Evolutionary conservation across 2,888 invertebrate genomes (phyloP), one percentile per base, ranked within the genome.

Genomic region (Galerucella nymphaeae): DNA sequence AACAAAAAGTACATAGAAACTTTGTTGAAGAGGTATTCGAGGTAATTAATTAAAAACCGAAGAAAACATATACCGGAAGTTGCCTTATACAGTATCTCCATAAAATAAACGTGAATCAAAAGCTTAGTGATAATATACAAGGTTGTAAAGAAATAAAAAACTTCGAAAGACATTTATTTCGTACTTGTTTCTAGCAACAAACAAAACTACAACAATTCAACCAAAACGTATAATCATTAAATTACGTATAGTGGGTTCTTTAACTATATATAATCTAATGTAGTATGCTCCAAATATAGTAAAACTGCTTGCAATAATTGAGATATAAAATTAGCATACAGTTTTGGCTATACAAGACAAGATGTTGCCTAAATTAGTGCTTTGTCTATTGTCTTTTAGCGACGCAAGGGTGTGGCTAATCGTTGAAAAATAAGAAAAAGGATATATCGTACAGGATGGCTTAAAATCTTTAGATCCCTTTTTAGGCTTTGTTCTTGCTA

Each of bases 321-420:
- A 59, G 59, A 38, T 23, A 66, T 71, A 62, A 66, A 59, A 71
- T 71, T 71, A 66, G 50, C 71, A 71, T 71, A 61, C 53, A 62
- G 50, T 71, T 66, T 66, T 71, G 71, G 71, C 42, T 55, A 23
- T 50, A 66, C 66, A 20, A 41, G 20, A 42, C 38, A 61, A 65
- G 55, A 61, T 16, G 13, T 62, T 66, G 53, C 66, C 66, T 16
- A 61, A 71, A 53, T 66, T 62, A 66, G 66, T 14, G 38, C 57
- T 16, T 38, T 14, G 66, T 45, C 9, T 55, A 45, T 71, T 66
- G 42, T 38, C 16, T 45, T 42, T 41, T n/a, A 45, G 9, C 48
- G 9, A 16, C 18, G 9, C 50, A 30, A 16, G 13, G 65, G 20
- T 20, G 53, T 30, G n/a, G 53, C n/a, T n/a, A 30, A 38, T 30